Conservation (phyloP, 1,140 invertebrate species). For the Macrobrachium rosenbergii region DNA sequence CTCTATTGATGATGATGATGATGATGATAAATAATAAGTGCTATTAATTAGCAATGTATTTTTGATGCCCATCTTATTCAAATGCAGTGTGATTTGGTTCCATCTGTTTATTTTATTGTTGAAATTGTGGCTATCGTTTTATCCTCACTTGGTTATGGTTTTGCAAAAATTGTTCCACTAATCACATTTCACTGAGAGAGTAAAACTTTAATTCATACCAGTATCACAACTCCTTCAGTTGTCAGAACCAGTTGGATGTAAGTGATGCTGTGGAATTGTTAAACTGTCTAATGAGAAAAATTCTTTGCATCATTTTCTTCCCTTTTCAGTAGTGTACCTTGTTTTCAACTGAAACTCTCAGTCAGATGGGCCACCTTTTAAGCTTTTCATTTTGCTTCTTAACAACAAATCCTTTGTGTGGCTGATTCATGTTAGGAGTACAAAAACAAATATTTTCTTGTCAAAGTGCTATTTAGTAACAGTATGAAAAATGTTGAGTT, state of each 20-base stretch:
- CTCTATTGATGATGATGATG: too few relatives aligned
- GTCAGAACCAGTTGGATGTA: conserved; percentile 81
- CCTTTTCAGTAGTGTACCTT: neutral
- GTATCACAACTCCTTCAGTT: conserved; percentile 94
- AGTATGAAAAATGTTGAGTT: too few relatives aligned
- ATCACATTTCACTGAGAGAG: conserved; percentile 93
- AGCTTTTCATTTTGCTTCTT: too few relatives aligned
- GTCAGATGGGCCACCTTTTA: too few relatives aligned
- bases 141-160: conserved; percentile 89
- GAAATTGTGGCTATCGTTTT: conserved; percentile 96
- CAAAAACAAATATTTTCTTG: too few relatives aligned
- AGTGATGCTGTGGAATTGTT: neutral
- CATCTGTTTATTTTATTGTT: conserved; percentile 93
- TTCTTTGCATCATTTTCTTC: conserved; percentile 38
- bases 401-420: too few relatives aligned
- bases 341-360: too few relatives aligned
- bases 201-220: conserved; percentile 91
- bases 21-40: too few relatives aligned
- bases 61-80: neutral
- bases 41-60: neutral
- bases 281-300: conserved; percentile 34
- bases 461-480: too few relatives aligned
- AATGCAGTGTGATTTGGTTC: conserved; percentile 99
- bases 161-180: conserved; percentile 90
- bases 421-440: too few relatives aligned